Conservation (phyloP, 1,140 invertebrate genomes). For the Acromyrmex echinatior region DNA sequence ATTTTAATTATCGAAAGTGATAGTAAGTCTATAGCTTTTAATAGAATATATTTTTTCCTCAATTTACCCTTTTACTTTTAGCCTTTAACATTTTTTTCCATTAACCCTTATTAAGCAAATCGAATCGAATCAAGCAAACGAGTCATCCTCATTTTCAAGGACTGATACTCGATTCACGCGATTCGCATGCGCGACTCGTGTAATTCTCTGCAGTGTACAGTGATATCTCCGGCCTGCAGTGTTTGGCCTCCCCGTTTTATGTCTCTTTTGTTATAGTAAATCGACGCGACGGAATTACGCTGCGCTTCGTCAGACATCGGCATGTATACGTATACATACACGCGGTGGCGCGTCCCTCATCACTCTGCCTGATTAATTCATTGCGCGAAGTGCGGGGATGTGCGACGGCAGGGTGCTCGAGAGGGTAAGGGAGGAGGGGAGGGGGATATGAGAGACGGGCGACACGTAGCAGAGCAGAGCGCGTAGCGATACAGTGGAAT, state of each 20-base stretch:
- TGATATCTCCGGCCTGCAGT: slow-evolving; percentile 13
- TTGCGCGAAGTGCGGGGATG: slow-evolving; percentile 64
- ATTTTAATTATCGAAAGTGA: neutral
- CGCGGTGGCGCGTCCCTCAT: slow-evolving; percentile 70
- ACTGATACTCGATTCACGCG: slow-evolving; percentile 25
- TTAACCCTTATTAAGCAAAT: slow-evolving; percentile 14
- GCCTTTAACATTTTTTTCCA: neutral
- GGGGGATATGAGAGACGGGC: slow-evolving; percentile 35
- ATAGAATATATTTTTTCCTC: neutral
- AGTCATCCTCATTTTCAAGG: slow-evolving; percentile 13
- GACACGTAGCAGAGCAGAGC: slow-evolving; percentile 26
- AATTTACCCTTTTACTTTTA: neutral
- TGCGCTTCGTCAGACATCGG: slow-evolving; percentile 60
- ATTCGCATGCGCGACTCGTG: slow-evolving; percentile 11
- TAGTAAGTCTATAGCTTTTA: neutral
- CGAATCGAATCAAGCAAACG: slow-evolving; percentile 6
- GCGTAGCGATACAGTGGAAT: slow-evolving; percentile 2
- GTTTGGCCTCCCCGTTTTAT: slow-evolving; percentile 11
- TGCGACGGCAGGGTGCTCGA: slow-evolving; percentile 25
- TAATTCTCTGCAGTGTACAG: slow-evolving; percentile 5
- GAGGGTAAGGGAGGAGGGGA: neutral
- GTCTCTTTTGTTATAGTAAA: slow-evolving; percentile 64
- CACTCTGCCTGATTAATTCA: slow-evolving; percentile 78
- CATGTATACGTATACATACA: slow-evolving; percentile 53
- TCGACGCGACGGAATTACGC: slow-evolving; percentile 61